These are phyloP conservation scores for Ceramica pisi DNA, from an alignment of 2,888 invertebrate genomes.

Conservation along the genomic window DNA sequence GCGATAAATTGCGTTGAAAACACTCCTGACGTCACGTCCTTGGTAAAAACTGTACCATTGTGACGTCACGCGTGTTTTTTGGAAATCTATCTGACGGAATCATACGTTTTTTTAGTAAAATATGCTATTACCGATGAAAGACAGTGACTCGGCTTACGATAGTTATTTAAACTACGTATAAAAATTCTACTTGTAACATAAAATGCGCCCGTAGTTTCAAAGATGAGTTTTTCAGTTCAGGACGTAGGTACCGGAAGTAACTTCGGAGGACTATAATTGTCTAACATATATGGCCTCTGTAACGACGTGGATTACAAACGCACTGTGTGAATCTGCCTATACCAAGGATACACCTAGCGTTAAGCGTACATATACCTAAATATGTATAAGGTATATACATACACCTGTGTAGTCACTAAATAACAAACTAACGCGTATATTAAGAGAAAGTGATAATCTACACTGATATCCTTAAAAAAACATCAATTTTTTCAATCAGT, in stretches of 20 bases:
- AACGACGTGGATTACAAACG: constrained; percentile 71
- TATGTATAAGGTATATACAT: constrained; percentile 81
- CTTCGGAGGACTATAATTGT: constrained; percentile 66
- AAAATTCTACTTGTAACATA: not conserved
- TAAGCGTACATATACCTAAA: constrained; percentile 76
- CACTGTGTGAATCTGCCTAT: constrained; percentile 65
- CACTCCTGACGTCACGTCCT: too few species aligned
- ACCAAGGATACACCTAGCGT: constrained; percentile 64
- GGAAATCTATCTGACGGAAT: too few species aligned
- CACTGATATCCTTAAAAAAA: constrained; percentile 61
- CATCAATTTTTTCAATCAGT: constrained; percentile 64
- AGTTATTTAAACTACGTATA: not conserved
- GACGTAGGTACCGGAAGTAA: constrained; percentile 23
- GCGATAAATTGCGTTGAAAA: too few species aligned
- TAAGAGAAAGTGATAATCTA: constrained; percentile 73
- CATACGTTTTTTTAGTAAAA: too few species aligned
- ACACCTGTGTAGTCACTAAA: constrained; percentile 86
- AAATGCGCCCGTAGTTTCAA: constrained; percentile 41
- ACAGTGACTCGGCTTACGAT: not conserved
- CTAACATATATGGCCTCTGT: constrained; percentile 67
- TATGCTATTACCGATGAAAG: not conserved
- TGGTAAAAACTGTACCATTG: too few species aligned
- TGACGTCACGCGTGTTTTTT: too few species aligned
- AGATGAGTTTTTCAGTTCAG: constrained; percentile 1
- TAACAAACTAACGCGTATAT: constrained; percentile 87